These are phyloP conservation scores for Drosophila siamana DNA, from an alignment of 2,888 invertebrate genomes.

Conservation along the genomic window DNA sequence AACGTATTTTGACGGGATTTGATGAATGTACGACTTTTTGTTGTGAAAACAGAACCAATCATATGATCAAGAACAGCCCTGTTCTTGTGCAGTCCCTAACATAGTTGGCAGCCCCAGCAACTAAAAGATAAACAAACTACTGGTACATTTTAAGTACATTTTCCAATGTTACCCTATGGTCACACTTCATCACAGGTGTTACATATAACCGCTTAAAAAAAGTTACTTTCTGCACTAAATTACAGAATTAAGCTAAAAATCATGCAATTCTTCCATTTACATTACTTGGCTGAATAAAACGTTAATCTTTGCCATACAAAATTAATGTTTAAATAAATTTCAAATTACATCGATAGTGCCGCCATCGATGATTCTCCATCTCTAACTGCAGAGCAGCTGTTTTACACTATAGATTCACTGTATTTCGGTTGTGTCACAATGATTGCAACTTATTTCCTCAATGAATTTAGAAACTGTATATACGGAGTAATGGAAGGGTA, in stretches of 20 bases:
- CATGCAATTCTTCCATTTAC: neutral
- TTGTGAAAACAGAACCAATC: constrained; percentile 34
- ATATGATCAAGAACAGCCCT: constrained; percentile 51
- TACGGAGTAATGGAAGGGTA: constrained; percentile 17
- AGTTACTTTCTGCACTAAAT: too few species aligned
- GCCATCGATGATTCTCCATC: neutral
- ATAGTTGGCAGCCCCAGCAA: constrained; percentile 25
- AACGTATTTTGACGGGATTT: neutral
- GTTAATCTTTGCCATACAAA: neutral
- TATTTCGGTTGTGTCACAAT: neutral
- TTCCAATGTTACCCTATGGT: neutral
- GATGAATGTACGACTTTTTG: constrained; percentile 1
- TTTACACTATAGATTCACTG: neutral
- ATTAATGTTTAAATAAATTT: neutral
- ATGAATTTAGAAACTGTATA: neutral
- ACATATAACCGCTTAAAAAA: neutral
- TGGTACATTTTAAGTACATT: neutral
- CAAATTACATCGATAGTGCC: neutral
- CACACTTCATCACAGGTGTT: neutral
- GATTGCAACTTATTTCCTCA: neutral
- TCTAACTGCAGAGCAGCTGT: neutral
- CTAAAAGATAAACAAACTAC: neutral
- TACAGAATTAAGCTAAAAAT: neutral
- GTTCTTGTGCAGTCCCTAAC: neutral
- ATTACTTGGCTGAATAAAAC: neutral